A percentile compares a stretch with the other conserved stretches of the same genome.
phyloP scores from a whole-genome alignment of 2,888 invertebrate genomes.

The Drosophila villosipedis region DNA sequence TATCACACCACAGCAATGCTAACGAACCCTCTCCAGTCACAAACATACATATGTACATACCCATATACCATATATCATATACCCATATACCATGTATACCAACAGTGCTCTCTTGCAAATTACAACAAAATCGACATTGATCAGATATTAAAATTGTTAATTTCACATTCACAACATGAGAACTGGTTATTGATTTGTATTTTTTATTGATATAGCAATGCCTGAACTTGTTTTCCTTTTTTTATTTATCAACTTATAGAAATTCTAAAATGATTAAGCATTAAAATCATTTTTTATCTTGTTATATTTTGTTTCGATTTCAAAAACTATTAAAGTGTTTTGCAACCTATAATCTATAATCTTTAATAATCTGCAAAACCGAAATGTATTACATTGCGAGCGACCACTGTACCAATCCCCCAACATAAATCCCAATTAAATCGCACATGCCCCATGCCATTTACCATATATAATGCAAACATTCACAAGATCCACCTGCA shows the following conservation, averaged over 20 bases:
- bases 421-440: neutral
- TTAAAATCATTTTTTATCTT: neutral
- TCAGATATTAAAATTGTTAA: neutral
- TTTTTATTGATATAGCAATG: neutral
- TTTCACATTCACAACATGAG: neutral
- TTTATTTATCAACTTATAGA: neutral
- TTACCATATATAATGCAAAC: neutral
- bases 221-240: neutral
- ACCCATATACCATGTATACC: too few relatives aligned
- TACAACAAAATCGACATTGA: neutral
- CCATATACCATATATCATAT: neutral
- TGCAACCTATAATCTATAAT: neutral
- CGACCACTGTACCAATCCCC: neutral
- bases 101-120: neutral
- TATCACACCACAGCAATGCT: neutral
- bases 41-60: neutral
- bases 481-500: slow-evolving; percentile 34
- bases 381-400: neutral
- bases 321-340: neutral
- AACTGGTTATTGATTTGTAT: neutral
- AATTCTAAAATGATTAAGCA: neutral
- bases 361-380: neutral
- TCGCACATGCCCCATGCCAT: neutral
- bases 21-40: neutral
- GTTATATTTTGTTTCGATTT: neutral